Evolutionary conservation across 37 sponge, comb jelly and placozoan genomes (phyloP), one percentile per base, ranked within the genome.

Genomic region (Beroe ovata): DNA sequence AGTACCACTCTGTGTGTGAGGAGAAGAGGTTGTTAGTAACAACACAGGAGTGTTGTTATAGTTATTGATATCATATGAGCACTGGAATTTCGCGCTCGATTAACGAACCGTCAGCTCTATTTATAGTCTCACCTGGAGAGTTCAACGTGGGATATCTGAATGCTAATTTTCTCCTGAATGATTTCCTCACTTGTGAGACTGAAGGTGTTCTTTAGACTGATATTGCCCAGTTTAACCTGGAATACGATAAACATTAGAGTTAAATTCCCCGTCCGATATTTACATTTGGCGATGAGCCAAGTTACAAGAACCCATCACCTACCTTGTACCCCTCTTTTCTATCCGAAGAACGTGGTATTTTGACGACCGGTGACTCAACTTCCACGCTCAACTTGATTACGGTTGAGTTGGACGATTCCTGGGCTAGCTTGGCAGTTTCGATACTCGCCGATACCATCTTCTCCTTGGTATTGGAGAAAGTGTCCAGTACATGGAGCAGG

Each of bases 401-500:
- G 19, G 84, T 25, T n/a, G 84, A 77, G 0, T 42, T 40, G 42
- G 84, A 40, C 28, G 54, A 42, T 35, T 77, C 47, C 47, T 77
- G 84, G 19, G 54, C 84, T 40, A 77, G 84, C 47, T 77, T 42
- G 41, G 84, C 84, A 3, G 84, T 77, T 54, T 77, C 54, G 0
- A 77, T 42, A 40, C 84, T 77, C 41, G 84, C 84, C 1, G 41
- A 11, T 8, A 77, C 84, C 84, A 77, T 77, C 84, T 42, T 77
- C 1, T 77, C 84, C 41, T 35, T 30, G n/a, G 54, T 36, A 25
- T 40, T 39, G 47, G 47, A 40, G 47, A 77, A 77, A 3, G 38
- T 39, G 54, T 77, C 84, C 42, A 77, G 84, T 18, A 77, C 84
- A 54, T 77, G 84, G 22, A 77, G 84, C 54, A 77, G 84, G 54